These are phyloP conservation scores for Drosophila paracracens DNA, from an alignment of 2,888 invertebrate genomes.

Conservation along the genomic window DNA sequence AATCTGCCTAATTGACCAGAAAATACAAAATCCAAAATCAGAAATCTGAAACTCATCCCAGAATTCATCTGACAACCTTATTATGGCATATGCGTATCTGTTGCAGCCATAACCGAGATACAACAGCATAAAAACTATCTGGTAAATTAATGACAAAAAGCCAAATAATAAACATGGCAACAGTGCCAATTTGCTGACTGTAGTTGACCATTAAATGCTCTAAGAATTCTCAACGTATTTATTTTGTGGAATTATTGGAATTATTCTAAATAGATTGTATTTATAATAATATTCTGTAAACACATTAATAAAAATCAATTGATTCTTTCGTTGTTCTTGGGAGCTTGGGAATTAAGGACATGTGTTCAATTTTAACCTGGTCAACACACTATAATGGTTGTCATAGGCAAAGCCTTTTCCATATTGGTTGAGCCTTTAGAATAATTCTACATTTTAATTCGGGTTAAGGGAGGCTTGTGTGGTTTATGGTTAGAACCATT, in stretches of 20 bases:
- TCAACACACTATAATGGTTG: not conserved
- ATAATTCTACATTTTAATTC: not conserved
- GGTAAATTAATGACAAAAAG: constrained; percentile 67
- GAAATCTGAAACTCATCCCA: constrained; percentile 30
- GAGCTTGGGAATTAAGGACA: not conserved
- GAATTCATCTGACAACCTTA: constrained; percentile 41
- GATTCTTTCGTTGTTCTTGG: not conserved
- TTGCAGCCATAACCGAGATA: constrained; percentile 38
- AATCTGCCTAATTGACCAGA: constrained; percentile 58
- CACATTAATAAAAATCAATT: not conserved
- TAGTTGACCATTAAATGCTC: constrained; percentile 25
- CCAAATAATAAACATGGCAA: constrained; percentile 37
- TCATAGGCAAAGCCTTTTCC: too few species aligned
- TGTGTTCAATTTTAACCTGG: not conserved
- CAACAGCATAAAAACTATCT: constrained; percentile 44
- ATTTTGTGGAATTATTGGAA: not conserved
- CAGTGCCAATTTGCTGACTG: not conserved
- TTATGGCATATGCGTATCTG: constrained; percentile 35
- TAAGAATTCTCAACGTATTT: not conserved
- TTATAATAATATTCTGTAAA: not conserved
- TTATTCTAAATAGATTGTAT: not conserved
- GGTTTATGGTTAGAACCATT: not conserved
- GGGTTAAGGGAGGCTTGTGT: not conserved
- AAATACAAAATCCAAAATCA: constrained; percentile 57
- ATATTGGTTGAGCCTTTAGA: not conserved